Percentiles rank a stretch among this genome's conserved stretches.
Conservation (phyloP, 2,888 invertebrate genomes). For the Tridacna crocea region DNA sequence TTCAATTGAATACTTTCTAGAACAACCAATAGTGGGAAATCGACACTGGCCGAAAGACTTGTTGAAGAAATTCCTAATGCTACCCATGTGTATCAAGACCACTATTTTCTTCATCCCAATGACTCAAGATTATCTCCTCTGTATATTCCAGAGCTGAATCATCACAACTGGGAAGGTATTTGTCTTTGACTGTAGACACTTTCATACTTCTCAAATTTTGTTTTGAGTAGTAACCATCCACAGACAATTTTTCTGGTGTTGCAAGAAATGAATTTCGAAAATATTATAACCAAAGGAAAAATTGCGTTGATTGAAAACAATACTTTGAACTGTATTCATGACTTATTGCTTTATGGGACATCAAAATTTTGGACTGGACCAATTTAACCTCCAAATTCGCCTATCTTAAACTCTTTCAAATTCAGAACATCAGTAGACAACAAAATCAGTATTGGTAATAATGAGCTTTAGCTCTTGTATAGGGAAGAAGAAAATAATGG, state of each 20-base stretch:
- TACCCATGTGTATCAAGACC: conserved; percentile 71
- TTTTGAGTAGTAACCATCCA: not conserved
- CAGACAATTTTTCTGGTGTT: not conserved
- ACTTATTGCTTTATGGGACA: too few species aligned
- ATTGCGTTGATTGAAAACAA: not conserved
- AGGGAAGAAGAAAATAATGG: not conserved
- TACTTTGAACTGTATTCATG: not conserved
- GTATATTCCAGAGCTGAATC: conserved; percentile 65
- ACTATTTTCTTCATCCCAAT: conserved; percentile 68
- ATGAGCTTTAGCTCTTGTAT: too few species aligned
- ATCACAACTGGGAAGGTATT: conserved; percentile 76
- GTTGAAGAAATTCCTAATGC: conserved; percentile 63
- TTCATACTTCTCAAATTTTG: not conserved
- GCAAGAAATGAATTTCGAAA: not conserved
- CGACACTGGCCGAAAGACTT: conserved; percentile 69
- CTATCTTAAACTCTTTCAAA: too few species aligned
- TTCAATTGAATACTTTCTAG: conserved; percentile 67
- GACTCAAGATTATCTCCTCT: conserved; percentile 61
- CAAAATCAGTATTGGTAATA: too few species aligned
- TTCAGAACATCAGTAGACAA: too few species aligned
- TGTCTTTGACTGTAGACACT: not conserved
- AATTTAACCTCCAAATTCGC: too few species aligned
- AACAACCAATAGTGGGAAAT: conserved; percentile 79
- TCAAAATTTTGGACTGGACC: not conserved
- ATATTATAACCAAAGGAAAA: not conserved